Conservation (phyloP, 1,140 invertebrate species). For the Rhyacophila brunnea region DNA sequence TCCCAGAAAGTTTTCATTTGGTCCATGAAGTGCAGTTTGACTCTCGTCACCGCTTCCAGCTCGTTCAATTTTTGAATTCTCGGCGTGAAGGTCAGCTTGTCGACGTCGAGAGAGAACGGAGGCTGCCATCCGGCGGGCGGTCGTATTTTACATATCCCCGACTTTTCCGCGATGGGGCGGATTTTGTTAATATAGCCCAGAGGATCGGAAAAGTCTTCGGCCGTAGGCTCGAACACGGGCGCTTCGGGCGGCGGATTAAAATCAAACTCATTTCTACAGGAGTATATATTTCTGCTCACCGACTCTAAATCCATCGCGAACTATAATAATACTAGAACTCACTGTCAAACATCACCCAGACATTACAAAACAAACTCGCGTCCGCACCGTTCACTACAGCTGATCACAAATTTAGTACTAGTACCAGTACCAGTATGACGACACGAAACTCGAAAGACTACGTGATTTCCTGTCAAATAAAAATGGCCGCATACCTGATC, state of each 20-base stretch:
- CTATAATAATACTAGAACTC: neutral
- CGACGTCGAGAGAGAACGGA: slow-evolving; percentile 96
- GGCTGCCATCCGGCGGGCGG: slow-evolving; percentile 85
- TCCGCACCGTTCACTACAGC: slow-evolving; percentile 2
- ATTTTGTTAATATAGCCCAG: slow-evolving; percentile 68
- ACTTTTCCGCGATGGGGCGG: slow-evolving; percentile 62
- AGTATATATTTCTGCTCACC: slow-evolving; percentile 17
- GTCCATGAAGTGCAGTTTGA: slow-evolving; percentile 96
- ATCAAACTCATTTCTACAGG: slow-evolving; percentile 53
- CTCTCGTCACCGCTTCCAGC: slow-evolving; percentile 91
- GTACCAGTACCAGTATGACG: slow-evolving; percentile 1
- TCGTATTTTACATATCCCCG: slow-evolving; percentile 69
- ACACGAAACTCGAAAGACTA: slow-evolving; percentile 13
- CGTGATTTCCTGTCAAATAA: slow-evolving; percentile 23
- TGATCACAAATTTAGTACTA: slow-evolving; percentile 13
- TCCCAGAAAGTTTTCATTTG: slow-evolving; percentile 98
- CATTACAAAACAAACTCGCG: neutral
- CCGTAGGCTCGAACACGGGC: slow-evolving; percentile 64
- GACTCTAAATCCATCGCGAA: slow-evolving; percentile 12
- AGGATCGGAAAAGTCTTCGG: slow-evolving; percentile 68
- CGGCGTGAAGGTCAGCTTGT: slow-evolving; percentile 95
- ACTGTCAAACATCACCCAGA: neutral
- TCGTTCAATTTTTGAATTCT: slow-evolving; percentile 96
- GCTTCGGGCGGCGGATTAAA: slow-evolving; percentile 64
- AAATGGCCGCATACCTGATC: slow-evolving; percentile 16